Base-by-base conservation (phyloP, 2,113 vertebrate species). In the Actinemys pallida region DNA sequence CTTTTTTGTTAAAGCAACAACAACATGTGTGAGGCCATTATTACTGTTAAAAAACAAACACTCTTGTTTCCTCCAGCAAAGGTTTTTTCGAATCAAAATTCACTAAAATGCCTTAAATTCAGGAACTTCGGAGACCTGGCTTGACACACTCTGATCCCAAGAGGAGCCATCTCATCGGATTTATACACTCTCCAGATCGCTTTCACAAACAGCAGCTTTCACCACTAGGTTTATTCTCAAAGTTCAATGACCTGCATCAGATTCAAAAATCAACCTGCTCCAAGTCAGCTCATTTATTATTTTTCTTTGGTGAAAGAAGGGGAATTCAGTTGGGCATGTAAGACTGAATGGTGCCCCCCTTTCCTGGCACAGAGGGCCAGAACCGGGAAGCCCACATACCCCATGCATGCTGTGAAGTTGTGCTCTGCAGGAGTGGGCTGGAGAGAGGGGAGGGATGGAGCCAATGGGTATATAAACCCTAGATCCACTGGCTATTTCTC, bases 151-250 rank as follows among this genome's bases (percentile, higher is more conserved):
- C 8, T 81, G 20, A 29, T 95, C 83, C 69, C 31, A 92, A 57
- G 2, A 93, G 59, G 81, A 95, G 50, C 3, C 89, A 27, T 47
- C 91, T 57, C 4, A 76, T 84, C 50, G 89, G 14, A 1, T 90
- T 83, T 50, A 53, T 45, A 12, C n/a, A 11, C 39, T 53, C 52
- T 54, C 53, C 22, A 54, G 52, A 82, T 56, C 7, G 5, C 35
- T 14, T 56, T 56, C 11, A 8, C 53, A 82, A 65, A 50, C 59
- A 86, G 14, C 25, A 82, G 5, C 20, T 87, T 87, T 79, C 12
- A 45, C 5, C 5, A 11, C 17, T 1, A 0, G 0, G 1, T 47
- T 45, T 39, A 93, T 65, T 0, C 69, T 39, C 39, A 75, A 42
- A 42, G 10, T 75, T 42, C 22, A 24, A 22, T 42, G 19, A 12